Evolutionary conservation across 2,797 vertebrate species (phyloP), one percentile per base, ranked within the genome.

Genomic region (Clarias platycephalus): DNA sequence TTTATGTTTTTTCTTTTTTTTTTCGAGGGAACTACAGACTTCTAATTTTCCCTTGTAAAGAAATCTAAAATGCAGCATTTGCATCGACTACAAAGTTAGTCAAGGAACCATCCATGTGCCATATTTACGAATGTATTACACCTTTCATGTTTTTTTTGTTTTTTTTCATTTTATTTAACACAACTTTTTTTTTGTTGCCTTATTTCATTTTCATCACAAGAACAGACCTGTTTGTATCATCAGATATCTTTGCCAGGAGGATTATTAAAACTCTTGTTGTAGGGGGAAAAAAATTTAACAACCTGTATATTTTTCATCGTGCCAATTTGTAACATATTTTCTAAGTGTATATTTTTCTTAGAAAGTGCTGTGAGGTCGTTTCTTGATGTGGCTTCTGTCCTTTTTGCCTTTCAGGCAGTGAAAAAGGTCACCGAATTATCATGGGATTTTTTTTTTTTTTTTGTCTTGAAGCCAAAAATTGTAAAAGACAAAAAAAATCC

Each of bases 321-420:
- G 98, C 98, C 98, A 98, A 99, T 99, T 99, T 99, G 98, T 99
- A 99, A 98, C 96, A 99, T 99, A 99, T 99, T 99, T 99, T 99
- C 97, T 99, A 99, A 99, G 98, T 99, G 98, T 99, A 98, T 99
- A 99, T 99, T 99, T 99, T 99, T 99, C 97, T 99, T 99, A 99
- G 98, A 95, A 98, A 99, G 98, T 99, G 98, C 96, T 97, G 98
- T 99, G 98, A 97, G 98, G 97, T 99, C 97, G 98, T 98, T 80
- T 97, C 97, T 99, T 98, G 97, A 95, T 97, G 97, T 97, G 94
- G 94, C 88, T 89, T 88, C 84, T 84, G 88, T 98, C 98, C 96
- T 97, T 96, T 15, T 96, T 96, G 96, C 97, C 96, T 95, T 93
- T 90, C 95, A 95, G 97, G 97, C 95, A 96, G 96, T 97, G 96